Evolutionary conservation across 2,797 vertebrate genomes (phyloP).

Genomic region (Enoplosus armatus): DNA sequence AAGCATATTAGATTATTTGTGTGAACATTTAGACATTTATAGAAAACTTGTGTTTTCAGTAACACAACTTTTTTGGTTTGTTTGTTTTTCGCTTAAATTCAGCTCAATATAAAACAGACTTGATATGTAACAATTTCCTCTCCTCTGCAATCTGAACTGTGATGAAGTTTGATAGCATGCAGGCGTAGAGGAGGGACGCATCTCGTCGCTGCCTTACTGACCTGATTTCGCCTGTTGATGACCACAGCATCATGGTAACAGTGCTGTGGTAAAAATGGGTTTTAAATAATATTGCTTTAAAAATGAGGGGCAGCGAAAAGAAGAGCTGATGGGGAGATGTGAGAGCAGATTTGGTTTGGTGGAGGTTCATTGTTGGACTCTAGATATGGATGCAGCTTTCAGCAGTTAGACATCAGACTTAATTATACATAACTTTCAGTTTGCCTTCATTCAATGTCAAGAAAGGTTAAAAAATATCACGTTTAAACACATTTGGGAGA

Average conservation of each 20-base stretch:
- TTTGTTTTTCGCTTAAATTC: background rate
- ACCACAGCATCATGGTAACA: constrained; percentile 23
- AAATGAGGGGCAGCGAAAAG: background rate
- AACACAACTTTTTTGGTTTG: background rate
- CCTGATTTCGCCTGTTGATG: constrained; percentile 12
- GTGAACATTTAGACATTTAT: background rate
- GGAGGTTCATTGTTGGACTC: background rate
- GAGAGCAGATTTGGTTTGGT: background rate
- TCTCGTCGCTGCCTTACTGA: constrained; percentile 12
- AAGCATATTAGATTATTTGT: background rate
- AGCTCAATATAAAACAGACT: background rate
- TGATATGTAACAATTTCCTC: background rate
- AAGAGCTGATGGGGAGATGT: background rate
- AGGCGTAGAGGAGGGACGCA: background rate
- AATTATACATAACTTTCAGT: background rate
- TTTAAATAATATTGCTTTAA: background rate
- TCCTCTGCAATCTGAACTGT: background rate
- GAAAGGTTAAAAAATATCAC: background rate
- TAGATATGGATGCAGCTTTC: background rate
- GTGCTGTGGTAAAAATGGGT: constrained; percentile 1
- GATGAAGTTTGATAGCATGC: background rate
- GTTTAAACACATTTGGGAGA: background rate
- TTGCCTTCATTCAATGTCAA: background rate
- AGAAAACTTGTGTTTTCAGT: background rate
- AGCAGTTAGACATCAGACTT: background rate